These are phyloP conservation scores for Cheilosia soror DNA, from an alignment of 2,888 invertebrate genomes.

Conservation along the genomic window DNA sequence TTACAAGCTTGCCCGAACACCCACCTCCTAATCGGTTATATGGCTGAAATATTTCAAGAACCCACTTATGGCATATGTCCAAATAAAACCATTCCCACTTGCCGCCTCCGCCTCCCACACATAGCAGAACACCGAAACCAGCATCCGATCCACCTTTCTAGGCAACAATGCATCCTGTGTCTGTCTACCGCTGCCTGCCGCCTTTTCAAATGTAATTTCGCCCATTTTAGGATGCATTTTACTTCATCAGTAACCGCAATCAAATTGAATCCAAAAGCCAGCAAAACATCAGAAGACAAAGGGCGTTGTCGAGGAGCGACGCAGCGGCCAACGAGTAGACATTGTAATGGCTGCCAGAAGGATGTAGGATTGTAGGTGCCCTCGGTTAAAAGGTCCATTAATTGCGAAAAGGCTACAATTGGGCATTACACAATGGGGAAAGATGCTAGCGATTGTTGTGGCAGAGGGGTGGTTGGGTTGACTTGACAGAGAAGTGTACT, in stretches of 20 bases:
- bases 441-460: constrained; percentile 45
- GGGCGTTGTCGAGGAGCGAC: background rate
- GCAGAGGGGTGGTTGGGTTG: constrained; percentile 22
- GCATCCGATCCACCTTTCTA: constrained; percentile 18
- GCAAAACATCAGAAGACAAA: constrained; percentile 40
- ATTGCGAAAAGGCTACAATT: constrained; percentile 59
- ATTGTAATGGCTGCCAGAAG: constrained; percentile 45
- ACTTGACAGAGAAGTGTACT: constrained; percentile 30
- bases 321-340: background rate
- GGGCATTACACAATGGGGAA: constrained; percentile 45
- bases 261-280: constrained; percentile 63
- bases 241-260: constrained; percentile 59
- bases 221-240: constrained; percentile 61
- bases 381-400: constrained; percentile 53
- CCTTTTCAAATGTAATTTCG: constrained; percentile 48
- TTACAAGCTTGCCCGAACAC: constrained; percentile 5
- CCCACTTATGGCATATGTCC: constrained; percentile 50
- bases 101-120: background rate
- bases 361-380: constrained; percentile 31
- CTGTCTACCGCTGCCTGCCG: background rate
- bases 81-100: constrained; percentile 1
- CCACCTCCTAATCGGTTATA: constrained; percentile 15
- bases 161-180: constrained; percentile 36
- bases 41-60: constrained; percentile 47
- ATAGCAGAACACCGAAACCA: constrained; percentile 1